Evolutionary conservation across 2,797 vertebrate genomes (phyloP), one percentile per base, ranked within the genome.

Genomic region (Melanogrammus aeglefinus): DNA sequence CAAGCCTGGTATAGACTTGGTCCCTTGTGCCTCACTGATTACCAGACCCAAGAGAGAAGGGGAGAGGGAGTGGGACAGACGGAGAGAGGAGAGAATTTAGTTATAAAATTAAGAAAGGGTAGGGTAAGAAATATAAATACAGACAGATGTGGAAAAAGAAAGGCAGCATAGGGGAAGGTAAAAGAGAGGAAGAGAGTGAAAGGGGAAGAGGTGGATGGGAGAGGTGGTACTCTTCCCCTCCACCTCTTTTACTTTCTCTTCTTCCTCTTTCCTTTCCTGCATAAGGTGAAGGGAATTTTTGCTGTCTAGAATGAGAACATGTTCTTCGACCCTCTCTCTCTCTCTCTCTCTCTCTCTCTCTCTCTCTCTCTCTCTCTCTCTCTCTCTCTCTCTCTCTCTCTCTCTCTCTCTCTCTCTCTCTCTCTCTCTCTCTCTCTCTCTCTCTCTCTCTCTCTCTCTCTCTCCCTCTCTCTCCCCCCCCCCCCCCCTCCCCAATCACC

Each of bases 11-110:
- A 24, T 63, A n/a, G n/a, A 6, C 57, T 63, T n/a, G 57, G 24
- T 63, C 57, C 12, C 57, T 63, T 63, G 57, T 63, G 57, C 21
- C n/a, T 63, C 57, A n/a, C 57, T 63, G 57, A 63, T 63, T 63
- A 63, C 57, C 57, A 24, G 6, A 84, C 81, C 81, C 83, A 75
- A 70, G 81, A 84, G 85, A 84, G 77, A 69, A 77, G 79, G 57
- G n/a, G 76, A 9, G 57, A 24, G 57, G 57, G 21, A n/a, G 57
- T n/a, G 5, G n/a, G 47, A 21, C 21, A 21, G 57, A 63, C 6
- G 57, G 6, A n/a, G 57, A 10, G 8, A 63, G 57, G 57, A 9
- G 21, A 63, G n/a, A 21, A 24, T 63, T 63, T n/a, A 63, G 57
- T 63, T 63, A 63, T 63, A 63, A 63, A n/a, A 63, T n/a, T 63